phyloP scores from a whole-genome alignment of 2,888 invertebrate species.

The Spisula solida region DNA sequence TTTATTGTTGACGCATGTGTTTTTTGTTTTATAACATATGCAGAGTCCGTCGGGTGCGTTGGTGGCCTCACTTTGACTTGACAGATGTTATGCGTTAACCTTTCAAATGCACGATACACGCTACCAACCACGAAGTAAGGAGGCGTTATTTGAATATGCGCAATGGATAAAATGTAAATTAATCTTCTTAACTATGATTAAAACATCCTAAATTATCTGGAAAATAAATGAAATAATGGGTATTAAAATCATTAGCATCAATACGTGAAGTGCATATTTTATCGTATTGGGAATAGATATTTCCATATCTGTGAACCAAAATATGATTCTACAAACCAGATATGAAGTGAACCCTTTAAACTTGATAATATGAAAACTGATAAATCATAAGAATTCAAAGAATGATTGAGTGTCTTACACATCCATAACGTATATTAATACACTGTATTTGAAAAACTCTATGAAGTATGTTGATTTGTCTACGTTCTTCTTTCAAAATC shows the following conservation, averaged over 20 bases:
- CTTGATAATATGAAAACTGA: not conserved
- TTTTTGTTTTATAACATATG: too few species aligned
- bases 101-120: too few species aligned
- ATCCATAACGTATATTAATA: not conserved
- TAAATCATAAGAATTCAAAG: not conserved
- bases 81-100: too few species aligned
- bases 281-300: not conserved
- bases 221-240: too few species aligned
- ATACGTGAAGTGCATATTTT: not conserved
- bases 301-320: not conserved
- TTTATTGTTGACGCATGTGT: too few species aligned
- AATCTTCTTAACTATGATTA: not conserved
- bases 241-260: too few species aligned
- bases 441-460: not conserved
- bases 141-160: too few species aligned
- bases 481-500: not conserved
- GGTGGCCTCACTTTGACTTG: too few species aligned
- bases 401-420: not conserved
- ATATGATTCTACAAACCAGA: not conserved
- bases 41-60: too few species aligned
- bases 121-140: too few species aligned
- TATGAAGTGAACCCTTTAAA: not conserved
- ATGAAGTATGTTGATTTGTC: not conserved
- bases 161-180: too few species aligned
- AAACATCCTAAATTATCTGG: not conserved